Base-by-base conservation (phyloP, 2,888 invertebrate species). In the Drosophila merina region DNA sequence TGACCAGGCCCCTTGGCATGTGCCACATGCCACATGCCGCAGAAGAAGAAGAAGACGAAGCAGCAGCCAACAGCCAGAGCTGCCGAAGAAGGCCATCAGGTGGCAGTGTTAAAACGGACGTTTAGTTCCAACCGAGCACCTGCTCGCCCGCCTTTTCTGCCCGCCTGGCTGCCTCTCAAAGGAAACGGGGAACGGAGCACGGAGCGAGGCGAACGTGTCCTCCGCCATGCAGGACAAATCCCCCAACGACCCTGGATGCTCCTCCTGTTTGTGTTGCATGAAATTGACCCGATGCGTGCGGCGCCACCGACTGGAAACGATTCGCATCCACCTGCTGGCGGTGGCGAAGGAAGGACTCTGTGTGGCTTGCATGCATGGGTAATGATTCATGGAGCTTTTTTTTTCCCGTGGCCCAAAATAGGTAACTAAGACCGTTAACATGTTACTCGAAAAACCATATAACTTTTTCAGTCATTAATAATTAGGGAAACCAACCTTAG, bases 121-220 rank as follows among this genome's bases (percentile, higher is more conserved):
- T 83, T 88, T 88, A 83, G 88, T 86, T 88, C 88, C 80, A 84
- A 77, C 75, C 80, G 84, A 79, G 84, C 84, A 79, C 75, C 83
- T 88, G 84, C 73, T 78, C 77, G 71, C 76, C 73, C 58, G 79
- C 72, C 48, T 63, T 60, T 48, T 62, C 63, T 62, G 85, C 71
- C 77, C 80, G 84, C 74, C 86, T 64, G 68, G 68, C 68, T 64
- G 68, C 52, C 52, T 26, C 45, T 31, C 45, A 38, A 86, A 74
- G 69, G 60, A 72, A 68, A 75, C 5, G 10, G 33, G n/a, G n/a
- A n/a, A n/a, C n/a, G n/a, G n/a, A 10, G 44, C 20, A 20, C 31
- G 67, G 10, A 67, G 40, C 9, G 14, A 40, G 40, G 40, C 9
- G 14, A 82, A 83, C 82, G 86, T 88, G 82, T 72, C 64, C 85